Evolutionary conservation across 2,888 invertebrate genomes (phyloP), one percentile per base, ranked within the genome.

Genomic region (Eupithecia pulchellata): DNA sequence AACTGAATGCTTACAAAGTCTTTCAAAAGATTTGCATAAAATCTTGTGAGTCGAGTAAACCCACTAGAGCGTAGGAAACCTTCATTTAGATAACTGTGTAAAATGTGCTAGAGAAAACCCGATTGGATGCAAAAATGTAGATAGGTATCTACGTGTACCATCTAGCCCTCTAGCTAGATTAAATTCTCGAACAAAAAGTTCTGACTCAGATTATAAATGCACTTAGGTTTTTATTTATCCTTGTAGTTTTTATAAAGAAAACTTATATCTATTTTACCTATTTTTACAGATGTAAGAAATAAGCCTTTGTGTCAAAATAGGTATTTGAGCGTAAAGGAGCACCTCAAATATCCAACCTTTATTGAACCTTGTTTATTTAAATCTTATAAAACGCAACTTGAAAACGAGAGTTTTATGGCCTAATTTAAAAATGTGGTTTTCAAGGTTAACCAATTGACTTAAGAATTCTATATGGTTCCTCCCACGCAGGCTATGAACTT

Each of bases 11-110:
- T 17, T 9, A 20, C 9, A 30, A 29, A 30, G n/a, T 29, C 30
- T 58, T 17, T 34, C 60, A 60, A 60, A 60, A n/a, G n/a, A 34
- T 39, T 57, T 66, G 66, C 29, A 58, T 58, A 58, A 29, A 66
- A 66, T 66, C 61, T 67, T 52, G 39, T 20, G 8, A 63, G 2
- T 68, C 36, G 27, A 6, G 62, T 61, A 60, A 32, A 61, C n/a
- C 34, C 14, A 61, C 20, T 61, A 25, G 13, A 65, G 29, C 66
- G 57, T 42, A 1, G 32, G 30, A 63, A 62, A 66, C 25, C 27
- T 32, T 63, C 20, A 58, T 66, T 55, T 34, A 71, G 70, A 47
- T 66, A 47, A 29, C 42, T 32, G 4, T 36, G 36, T 36, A n/a
- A 60, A 30, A n/a, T 60, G 52, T 52, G 11, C 25, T 25, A 52